These are phyloP conservation scores for Cactoblastis cactorum DNA, from an alignment of 2,888 invertebrate genomes.

Conservation along the genomic window DNA sequence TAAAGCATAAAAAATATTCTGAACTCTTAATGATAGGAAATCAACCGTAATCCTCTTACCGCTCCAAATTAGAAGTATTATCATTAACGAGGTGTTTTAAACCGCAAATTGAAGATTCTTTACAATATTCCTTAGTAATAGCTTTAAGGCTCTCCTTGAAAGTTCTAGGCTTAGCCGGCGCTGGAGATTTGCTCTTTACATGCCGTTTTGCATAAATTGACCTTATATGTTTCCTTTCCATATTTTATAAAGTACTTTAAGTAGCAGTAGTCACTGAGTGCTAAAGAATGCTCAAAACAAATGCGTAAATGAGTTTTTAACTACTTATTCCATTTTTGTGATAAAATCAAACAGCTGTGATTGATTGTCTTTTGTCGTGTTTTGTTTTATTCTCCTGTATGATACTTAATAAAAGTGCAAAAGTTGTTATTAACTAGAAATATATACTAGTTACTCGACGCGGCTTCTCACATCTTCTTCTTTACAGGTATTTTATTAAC, in stretches of 20 bases:
- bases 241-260: constrained; percentile 3
- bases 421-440: neutral
- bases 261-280: neutral
- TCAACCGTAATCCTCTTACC: constrained; percentile 41
- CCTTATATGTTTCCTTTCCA: constrained; percentile 13
- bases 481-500: too few species aligned
- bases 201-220: constrained; percentile 21
- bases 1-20: too few species aligned
- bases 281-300: constrained; percentile 15
- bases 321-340: constrained; percentile 52
- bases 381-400: constrained; percentile 21
- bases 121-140: constrained; percentile 62
- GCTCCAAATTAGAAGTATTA: constrained; percentile 56
- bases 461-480: neutral
- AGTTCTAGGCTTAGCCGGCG: constrained; percentile 33
- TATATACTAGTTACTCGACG: neutral
- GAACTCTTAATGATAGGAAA: too few species aligned
- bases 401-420: neutral
- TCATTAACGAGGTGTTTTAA: constrained; percentile 65
- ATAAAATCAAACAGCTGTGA: constrained; percentile 59
- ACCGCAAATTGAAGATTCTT: constrained; percentile 69
- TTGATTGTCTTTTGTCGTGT: constrained; percentile 55
- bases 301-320: constrained; percentile 30
- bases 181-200: constrained; percentile 27
- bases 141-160: constrained; percentile 51